A percentile compares a stretch with the other conserved stretches of the same genome.
phyloP scores from a whole-genome alignment of 2,797 vertebrate species.

The Glossophaga mutica region DNA sequence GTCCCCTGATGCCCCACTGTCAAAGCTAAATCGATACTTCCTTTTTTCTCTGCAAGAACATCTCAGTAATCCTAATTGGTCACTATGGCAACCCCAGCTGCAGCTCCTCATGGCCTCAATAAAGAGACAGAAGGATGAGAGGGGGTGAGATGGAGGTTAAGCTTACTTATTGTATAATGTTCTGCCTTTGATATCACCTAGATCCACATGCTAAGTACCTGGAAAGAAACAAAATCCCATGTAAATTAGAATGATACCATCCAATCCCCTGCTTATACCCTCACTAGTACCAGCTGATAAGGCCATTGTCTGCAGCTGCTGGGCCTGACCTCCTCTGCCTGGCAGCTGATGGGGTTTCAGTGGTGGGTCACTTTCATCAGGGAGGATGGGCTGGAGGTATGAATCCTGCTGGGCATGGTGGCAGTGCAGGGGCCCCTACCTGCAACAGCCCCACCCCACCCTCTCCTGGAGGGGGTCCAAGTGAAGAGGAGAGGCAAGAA shows the following conservation, averaged over 20 bases:
- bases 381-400: neutral
- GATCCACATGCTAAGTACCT: constrained; percentile 77
- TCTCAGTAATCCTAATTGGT: constrained; percentile 78
- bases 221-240: constrained; percentile 76
- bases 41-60: constrained; percentile 74
- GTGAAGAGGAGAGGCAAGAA: neutral
- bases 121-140: constrained; percentile 73
- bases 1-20: constrained; percentile 63
- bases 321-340: constrained; percentile 54
- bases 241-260: constrained; percentile 74
- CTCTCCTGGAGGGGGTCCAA: neutral
- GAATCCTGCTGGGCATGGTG: neutral
- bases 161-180: constrained; percentile 74
- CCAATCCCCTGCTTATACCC: constrained; percentile 66
- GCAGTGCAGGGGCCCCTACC: neutral
- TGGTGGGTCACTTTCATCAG: constrained; percentile 41
- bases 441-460: neutral
- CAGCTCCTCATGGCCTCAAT: constrained; percentile 58
- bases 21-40: constrained; percentile 69
- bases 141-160: constrained; percentile 70
- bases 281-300: constrained; percentile 43
- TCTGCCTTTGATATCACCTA: constrained; percentile 75
- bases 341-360: constrained; percentile 27
- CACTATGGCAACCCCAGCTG: constrained; percentile 78
- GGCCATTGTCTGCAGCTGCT: constrained; percentile 51